These are phyloP conservation scores for Paelopatides confundens DNA, from an alignment of 53 echinoderm and acorn worm genomes.

Conservation along the genomic window DNA sequence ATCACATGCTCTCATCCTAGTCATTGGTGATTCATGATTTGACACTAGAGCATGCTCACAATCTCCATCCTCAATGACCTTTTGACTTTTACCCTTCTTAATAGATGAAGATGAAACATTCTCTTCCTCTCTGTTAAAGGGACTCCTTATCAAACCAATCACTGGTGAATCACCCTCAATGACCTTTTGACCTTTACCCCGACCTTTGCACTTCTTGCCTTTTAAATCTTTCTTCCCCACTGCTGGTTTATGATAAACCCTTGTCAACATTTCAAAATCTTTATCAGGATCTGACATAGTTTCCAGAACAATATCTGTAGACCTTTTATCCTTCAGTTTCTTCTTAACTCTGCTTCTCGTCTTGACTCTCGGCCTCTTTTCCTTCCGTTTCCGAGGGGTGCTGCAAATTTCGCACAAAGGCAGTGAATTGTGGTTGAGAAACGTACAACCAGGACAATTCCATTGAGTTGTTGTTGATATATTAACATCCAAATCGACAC, in stretches of 20 bases:
- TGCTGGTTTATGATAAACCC: no score
- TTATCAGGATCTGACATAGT: constrained; percentile 33
- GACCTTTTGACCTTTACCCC: no score
- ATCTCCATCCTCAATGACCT: no score
- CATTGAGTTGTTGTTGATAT: not conserved
- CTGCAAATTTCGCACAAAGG: constrained; percentile 85
- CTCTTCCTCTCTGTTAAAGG: not conserved
- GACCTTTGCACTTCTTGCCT: no score
- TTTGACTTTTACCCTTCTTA: no score
- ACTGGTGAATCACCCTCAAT: no score
- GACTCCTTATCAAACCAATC: no score
- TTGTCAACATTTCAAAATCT: constrained; percentile 6
- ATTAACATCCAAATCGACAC: not conserved
- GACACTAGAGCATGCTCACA: no score
- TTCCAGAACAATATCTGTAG: not conserved
- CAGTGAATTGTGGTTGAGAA: constrained; percentile 68
- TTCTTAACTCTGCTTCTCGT: constrained; percentile 33
- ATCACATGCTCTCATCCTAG: no score
- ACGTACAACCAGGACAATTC: constrained; percentile 82
- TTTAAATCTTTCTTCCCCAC: no score
- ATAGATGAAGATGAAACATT: not conserved
- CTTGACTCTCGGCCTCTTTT: constrained; percentile 7
- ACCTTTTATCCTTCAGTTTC: not conserved
- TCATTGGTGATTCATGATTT: no score
- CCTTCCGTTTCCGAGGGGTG: constrained; percentile 36